phyloP scores from a whole-genome alignment of 2,113 vertebrate species.

The Myotis brandtii region DNA sequence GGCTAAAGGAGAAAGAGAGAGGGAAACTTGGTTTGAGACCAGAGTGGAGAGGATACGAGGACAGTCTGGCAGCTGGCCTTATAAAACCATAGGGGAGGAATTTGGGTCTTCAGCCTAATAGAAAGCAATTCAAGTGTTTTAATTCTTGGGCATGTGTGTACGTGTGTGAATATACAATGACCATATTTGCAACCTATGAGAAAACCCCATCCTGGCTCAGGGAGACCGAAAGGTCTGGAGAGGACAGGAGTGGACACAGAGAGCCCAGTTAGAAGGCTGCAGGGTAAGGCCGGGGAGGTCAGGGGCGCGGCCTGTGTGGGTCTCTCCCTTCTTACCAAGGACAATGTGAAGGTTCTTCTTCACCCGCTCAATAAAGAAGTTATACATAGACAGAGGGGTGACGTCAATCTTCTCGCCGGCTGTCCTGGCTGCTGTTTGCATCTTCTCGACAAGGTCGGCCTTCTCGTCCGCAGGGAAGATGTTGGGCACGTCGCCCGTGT shows the following conservation, averaged over 20 bases:
- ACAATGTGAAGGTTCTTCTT: constrained; percentile 95
- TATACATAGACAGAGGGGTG: constrained; percentile 93
- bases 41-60: neutral
- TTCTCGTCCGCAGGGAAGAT: constrained; percentile 94
- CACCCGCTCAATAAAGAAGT: constrained; percentile 93
- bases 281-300: neutral
- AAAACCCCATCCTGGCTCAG: neutral
- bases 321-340: constrained; percentile 86
- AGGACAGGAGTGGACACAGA: neutral
- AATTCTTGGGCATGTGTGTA: neutral
- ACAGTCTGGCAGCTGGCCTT: neutral
- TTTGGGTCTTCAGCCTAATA: neutral
- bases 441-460: constrained; percentile 93
- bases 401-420: constrained; percentile 91
- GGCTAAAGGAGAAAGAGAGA: neutral
- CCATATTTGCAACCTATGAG: neutral
- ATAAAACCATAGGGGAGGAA: neutral
- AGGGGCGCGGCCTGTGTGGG: neutral
- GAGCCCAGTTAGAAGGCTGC: neutral
- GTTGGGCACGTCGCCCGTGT: constrained; percentile 94
- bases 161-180: neutral
- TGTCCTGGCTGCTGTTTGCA: constrained; percentile 88
- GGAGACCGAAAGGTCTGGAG: constrained; percentile 31
- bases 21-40: neutral
- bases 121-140: constrained; percentile 2